Conservation (phyloP, 2,888 invertebrate genomes). For the Sinotaia quadrata region DNA sequence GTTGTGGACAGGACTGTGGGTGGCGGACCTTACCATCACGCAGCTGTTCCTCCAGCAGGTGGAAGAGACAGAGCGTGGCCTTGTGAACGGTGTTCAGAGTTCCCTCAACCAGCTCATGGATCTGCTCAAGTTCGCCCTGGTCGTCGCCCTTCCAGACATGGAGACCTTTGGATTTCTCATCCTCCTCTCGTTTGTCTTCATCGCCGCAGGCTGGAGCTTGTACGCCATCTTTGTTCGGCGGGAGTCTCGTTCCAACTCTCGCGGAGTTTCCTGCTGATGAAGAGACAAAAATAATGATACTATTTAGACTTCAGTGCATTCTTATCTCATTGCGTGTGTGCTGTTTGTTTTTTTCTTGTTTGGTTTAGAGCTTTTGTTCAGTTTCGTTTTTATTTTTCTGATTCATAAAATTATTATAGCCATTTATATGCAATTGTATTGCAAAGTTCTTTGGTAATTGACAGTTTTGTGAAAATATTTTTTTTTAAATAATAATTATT, state of each 20-base stretch:
- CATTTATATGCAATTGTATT: too few relatives aligned
- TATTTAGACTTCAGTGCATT: neutral
- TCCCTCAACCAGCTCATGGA: constrained; percentile 74
- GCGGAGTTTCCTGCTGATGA: neutral
- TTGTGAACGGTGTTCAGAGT: constrained; percentile 74
- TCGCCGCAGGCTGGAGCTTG: constrained; percentile 58
- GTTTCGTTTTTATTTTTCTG: neutral
- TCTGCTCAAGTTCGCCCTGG: constrained; percentile 73
- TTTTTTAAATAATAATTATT: too few relatives aligned
- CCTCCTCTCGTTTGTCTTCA: constrained; percentile 71
- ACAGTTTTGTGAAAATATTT: too few relatives aligned
- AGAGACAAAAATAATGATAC: neutral
- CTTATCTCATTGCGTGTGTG: neutral
- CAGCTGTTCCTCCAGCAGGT: constrained; percentile 75
- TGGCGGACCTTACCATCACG: constrained; percentile 74
- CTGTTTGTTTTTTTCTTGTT: neutral
- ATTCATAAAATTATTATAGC: too few relatives aligned
- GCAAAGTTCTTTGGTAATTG: too few relatives aligned
- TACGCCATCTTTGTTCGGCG: constrained; percentile 49
- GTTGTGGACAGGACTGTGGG: constrained; percentile 74
- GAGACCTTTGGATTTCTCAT: constrained; percentile 74
- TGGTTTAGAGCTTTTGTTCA: neutral
- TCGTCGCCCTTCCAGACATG: constrained; percentile 73
- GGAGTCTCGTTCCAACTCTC: neutral
- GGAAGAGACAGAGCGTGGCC: constrained; percentile 72